Base-by-base conservation (phyloP, 2,797 vertebrate species). In the Lutjanus campechanus region DNA sequence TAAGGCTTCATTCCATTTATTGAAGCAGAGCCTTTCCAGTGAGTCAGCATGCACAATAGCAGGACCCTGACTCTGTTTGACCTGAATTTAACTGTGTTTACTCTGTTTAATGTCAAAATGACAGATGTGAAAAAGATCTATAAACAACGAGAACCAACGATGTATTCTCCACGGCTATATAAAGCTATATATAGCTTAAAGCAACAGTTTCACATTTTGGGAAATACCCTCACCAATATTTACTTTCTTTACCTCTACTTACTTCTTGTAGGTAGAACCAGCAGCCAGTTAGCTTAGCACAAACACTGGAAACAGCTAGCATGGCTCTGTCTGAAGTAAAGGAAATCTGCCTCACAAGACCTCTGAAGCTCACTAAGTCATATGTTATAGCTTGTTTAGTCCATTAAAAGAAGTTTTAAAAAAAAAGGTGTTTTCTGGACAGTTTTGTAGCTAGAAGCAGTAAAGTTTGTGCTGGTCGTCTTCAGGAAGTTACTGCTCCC, bases 331-430 rank as follows among this genome's bases (percentile, higher is more conserved):
- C 11, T 17, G 60, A 66, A 51, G 11, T 0, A 3, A 12, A 53
- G 1, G 13, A 56, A 59, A 44, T 20, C 6, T 7, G 2, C 36
- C 20, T 7, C 13, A 12, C 1, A 44, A 7, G 13, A n/a, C 8
- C 25, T 60, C 15, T n/a, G 16, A 65, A 58, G 22, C 17, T 20
- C 15, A 58, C 3, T 12, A 63, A 44, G 46, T 44, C 19, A 19
- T 0, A 0, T 2, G 0, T 22, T 17, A 22, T 16, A 11, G 15
- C 22, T 13, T 58, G 13, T 66, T 47, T 11, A 22, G n/a, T 64
- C 13, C 19, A 47, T 36, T 20, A 1, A 61, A 13, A 17, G 20
- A 16, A 25, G 11, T 22, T 4, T 8, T 3, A 61, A 60, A 20
- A 61, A 40, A 0, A 2, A 11, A 25, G 16, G 46, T 16, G 6